A percentile compares a stretch with the other conserved stretches of the same genome.
phyloP scores from a whole-genome alignment of 1,140 invertebrate species.

The Sycophila sp. region DNA sequence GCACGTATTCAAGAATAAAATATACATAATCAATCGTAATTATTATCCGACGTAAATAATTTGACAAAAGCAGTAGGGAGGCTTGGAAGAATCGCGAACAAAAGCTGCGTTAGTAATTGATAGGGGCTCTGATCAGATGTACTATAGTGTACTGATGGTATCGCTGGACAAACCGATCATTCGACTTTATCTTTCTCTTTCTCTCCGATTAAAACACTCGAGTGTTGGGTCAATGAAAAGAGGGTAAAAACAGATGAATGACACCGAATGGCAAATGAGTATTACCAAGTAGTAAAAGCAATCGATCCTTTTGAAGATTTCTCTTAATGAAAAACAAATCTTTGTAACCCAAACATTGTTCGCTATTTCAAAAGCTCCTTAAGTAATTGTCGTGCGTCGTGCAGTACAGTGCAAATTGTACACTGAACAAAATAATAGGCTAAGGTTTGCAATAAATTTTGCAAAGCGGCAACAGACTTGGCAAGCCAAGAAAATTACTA shows the following conservation, averaged over 20 bases:
- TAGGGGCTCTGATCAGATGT: conserved; percentile 48
- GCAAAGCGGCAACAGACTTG: too few relatives aligned
- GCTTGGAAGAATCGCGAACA: conserved; percentile 49
- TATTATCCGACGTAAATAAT: too few relatives aligned
- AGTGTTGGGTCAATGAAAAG: conserved; percentile 13
- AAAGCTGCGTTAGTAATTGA: conserved; percentile 53
- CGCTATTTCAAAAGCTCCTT: too few relatives aligned
- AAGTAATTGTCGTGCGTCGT: too few relatives aligned
- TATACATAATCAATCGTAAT: too few relatives aligned
- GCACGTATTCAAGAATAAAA: too few relatives aligned
- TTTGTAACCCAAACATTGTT: background rate
- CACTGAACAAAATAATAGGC: too few relatives aligned
- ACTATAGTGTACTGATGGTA: conserved; percentile 50
- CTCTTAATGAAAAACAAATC: conserved; percentile 19
- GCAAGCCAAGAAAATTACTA: too few relatives aligned
- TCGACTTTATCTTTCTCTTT: conserved; percentile 39
- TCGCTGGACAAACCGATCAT: conserved; percentile 4
- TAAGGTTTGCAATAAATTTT: too few relatives aligned
- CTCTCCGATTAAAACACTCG: conserved; percentile 25
- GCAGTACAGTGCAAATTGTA: too few relatives aligned
- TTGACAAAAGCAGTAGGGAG: too few relatives aligned
- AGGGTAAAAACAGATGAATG: conserved; percentile 28
- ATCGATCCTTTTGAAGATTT: conserved; percentile 30
- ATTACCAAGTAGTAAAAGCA: conserved; percentile 7
- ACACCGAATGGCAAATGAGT: conserved; percentile 22